These are phyloP conservation scores for Pangasius mekongensis DNA, from an alignment of 2,797 vertebrate genomes.

Conservation along the genomic window DNA sequence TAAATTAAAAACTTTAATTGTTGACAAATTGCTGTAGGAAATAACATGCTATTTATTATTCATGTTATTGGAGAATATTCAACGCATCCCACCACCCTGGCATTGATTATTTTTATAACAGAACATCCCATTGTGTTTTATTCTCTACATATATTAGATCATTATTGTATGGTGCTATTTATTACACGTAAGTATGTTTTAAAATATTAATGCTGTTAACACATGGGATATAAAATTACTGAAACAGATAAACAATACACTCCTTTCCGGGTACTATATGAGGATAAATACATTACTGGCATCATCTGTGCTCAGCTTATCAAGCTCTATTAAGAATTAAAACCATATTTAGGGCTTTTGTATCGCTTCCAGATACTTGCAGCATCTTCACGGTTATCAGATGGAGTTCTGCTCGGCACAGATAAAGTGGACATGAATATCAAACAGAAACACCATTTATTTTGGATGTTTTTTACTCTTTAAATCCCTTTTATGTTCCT, in stretches of 20 bases:
- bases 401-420: constrained; percentile 19
- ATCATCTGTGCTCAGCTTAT: neutral
- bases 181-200: neutral
- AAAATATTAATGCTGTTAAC: neutral
- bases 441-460: constrained; percentile 48
- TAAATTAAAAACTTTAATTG: no score
- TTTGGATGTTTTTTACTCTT: constrained; percentile 32
- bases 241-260: neutral
- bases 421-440: constrained; percentile 44
- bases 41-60: no score
- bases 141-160: neutral
- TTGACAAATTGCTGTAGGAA: no score
- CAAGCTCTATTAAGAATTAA: constrained; percentile 26
- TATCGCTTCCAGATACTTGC: constrained; percentile 22
- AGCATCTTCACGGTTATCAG: constrained; percentile 29
- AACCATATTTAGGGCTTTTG: constrained; percentile 24
- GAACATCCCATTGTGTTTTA: neutral
- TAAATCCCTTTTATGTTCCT: constrained; percentile 48
- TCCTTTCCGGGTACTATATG: neutral
- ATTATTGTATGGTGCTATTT: neutral
- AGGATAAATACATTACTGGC: neutral
- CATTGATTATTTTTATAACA: no score
- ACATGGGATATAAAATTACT: neutral
- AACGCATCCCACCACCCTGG: neutral
- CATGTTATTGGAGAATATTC: no score